These are phyloP conservation scores for Drosophila cardini DNA, from an alignment of 1,140 invertebrate species.

Conservation along the genomic window DNA sequence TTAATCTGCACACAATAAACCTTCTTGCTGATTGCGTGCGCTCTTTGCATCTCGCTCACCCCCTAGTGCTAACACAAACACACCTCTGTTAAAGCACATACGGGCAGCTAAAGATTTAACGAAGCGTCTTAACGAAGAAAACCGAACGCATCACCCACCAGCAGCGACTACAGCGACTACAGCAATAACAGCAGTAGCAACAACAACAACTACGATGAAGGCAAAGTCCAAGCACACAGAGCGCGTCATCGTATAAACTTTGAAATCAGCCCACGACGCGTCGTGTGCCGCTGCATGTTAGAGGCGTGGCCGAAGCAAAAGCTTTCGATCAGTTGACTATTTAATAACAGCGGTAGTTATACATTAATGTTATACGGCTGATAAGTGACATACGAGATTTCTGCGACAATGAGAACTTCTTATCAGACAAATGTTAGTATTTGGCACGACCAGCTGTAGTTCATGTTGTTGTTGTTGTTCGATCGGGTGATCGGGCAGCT, in stretches of 20 bases:
- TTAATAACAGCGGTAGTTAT: neutral
- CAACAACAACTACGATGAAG: neutral
- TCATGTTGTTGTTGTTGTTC: conserved; percentile 1
- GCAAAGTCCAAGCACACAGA: conserved; percentile 50
- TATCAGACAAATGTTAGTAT: conserved; percentile 25
- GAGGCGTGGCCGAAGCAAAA: conserved; percentile 29
- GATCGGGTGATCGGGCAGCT: conserved; percentile 51
- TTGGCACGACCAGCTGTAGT: conserved; percentile 36
- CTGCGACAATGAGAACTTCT: conserved; percentile 29
- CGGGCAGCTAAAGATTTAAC: conserved; percentile 20
- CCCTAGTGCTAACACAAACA: neutral
- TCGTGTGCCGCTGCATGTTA: conserved; percentile 40
- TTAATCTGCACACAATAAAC: conserved; percentile 8
- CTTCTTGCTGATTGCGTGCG: conserved; percentile 2
- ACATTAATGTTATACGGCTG: conserved; percentile 5
- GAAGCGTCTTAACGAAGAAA: conserved; percentile 23
- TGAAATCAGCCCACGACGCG: conserved; percentile 29
- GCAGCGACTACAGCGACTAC: conserved; percentile 3
- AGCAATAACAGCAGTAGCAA: conserved; percentile 4
- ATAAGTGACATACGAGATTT: too few species aligned
- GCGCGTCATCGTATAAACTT: conserved; percentile 47
- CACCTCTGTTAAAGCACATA: conserved; percentile 12
- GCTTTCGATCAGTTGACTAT: conserved; percentile 21
- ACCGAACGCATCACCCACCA: conserved; percentile 37
- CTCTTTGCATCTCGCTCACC: neutral